Conservation (phyloP, 2,888 invertebrate genomes). For the Apoda limacodes region DNA sequence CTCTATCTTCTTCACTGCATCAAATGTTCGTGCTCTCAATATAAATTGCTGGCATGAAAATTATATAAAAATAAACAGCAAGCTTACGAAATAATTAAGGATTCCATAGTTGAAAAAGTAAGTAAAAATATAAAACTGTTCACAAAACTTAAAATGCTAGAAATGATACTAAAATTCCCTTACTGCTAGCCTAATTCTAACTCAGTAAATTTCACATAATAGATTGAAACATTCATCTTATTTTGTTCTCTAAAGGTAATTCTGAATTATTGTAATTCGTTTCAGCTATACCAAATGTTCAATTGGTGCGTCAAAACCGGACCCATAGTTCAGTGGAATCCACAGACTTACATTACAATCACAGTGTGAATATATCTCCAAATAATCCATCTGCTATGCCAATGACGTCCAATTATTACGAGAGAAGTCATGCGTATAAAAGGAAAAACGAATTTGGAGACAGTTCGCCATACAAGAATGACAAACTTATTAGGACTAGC, state of each 20-base stretch:
- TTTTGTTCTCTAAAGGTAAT: slow-evolving; percentile 17
- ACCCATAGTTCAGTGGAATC: slow-evolving; percentile 49
- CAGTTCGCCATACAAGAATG: slow-evolving; percentile 43
- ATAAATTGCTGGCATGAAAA: no score
- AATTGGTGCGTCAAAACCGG: slow-evolving; percentile 44
- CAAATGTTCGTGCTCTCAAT: no score
- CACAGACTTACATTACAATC: slow-evolving; percentile 50
- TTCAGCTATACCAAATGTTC: slow-evolving; percentile 49
- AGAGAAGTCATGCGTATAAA: slow-evolving; percentile 45
- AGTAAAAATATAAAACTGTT: neutral
- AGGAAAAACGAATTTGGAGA: slow-evolving; percentile 56
- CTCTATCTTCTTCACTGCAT: no score
- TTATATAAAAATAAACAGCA: no score
- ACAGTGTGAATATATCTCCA: slow-evolving; percentile 33
- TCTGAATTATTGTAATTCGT: slow-evolving; percentile 1
- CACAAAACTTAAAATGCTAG: neutral
- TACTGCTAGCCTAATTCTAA: neutral
- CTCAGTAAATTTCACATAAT: slow-evolving; percentile 1
- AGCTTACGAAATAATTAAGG: no score
- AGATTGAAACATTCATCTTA: neutral
- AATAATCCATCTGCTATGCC: slow-evolving; percentile 27
- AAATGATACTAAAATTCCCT: neutral
- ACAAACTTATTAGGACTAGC: slow-evolving; percentile 54
- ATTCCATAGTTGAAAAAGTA: neutral
- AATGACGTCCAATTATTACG: slow-evolving; percentile 47